Percentiles rank a stretch among this genome's conserved stretches.
phyloP scores from a whole-genome alignment of 2,888 invertebrate species.

The Daptonema setosum region DNA sequence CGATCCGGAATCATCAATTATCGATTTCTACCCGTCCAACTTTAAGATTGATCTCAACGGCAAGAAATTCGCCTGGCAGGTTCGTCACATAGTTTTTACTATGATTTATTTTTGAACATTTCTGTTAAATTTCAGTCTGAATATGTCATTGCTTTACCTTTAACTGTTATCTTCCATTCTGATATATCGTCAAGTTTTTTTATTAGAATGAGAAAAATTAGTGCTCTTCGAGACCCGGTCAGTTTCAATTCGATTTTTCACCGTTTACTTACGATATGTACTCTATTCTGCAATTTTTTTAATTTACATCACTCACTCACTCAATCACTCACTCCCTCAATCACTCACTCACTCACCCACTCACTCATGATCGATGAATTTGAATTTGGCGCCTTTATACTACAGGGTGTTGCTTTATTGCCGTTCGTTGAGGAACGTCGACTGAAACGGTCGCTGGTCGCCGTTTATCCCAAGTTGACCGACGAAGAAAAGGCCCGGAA shows the following conservation, averaged over 20 bases:
- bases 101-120: constrained; percentile 4
- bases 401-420: constrained; percentile 65
- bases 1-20: constrained; percentile 71
- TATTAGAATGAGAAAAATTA: too few relatives aligned
- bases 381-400: not conserved
- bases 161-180: too few relatives aligned
- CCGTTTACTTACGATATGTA: too few relatives aligned
- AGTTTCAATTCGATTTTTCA: too few relatives aligned
- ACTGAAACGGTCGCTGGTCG: constrained; percentile 56
- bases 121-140: not conserved
- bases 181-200: too few relatives aligned
- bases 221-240: too few relatives aligned
- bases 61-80: constrained; percentile 96
- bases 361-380: not conserved
- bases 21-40: constrained; percentile 93
- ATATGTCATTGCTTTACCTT: not conserved
- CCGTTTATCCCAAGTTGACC: constrained; percentile 56
- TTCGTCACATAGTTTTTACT: too few relatives aligned
- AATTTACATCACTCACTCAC: too few relatives aligned
- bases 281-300: too few relatives aligned
- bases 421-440: constrained; percentile 84
- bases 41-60: constrained; percentile 81
- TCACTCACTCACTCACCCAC: too few relatives aligned
- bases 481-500: constrained; percentile 67
- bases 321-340: too few relatives aligned